Conservation (phyloP, 1,140 invertebrate species). For the Harlomillsia oculata region DNA sequence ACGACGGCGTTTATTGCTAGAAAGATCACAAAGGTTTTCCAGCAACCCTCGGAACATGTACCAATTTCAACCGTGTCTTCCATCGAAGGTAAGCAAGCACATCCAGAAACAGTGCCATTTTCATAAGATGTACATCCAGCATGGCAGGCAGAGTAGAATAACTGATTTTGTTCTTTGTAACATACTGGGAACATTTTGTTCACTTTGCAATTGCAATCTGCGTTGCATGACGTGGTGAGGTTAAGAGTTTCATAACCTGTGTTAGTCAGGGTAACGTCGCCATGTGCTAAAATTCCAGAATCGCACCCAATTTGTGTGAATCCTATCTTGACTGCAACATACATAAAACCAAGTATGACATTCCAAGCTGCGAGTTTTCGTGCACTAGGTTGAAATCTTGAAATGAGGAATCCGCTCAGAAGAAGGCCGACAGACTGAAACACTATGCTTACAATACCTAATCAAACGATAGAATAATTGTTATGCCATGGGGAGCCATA, state of each 20-base stretch:
- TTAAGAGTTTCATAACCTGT: not conserved
- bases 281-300: conserved; percentile 12
- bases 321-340: conserved; percentile 9
- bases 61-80: conserved; percentile 20
- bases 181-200: conserved; percentile 36
- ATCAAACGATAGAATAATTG: not conserved
- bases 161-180: conserved; percentile 25
- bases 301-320: conserved; percentile 34
- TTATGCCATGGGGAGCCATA: not conserved
- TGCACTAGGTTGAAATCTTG: conserved; percentile 58
- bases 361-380: conserved; percentile 62
- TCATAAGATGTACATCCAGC: conserved; percentile 34
- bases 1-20: conserved; percentile 19
- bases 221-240: conserved; percentile 19
- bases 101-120: conserved; percentile 21
- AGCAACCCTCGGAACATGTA: conserved; percentile 32
- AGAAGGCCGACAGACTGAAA: conserved; percentile 62
- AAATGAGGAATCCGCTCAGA: conserved; percentile 56
- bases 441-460: conserved; percentile 50
- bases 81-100: conserved; percentile 19
- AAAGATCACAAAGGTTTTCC: conserved; percentile 21
- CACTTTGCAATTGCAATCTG: conserved; percentile 25
- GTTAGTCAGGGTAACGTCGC: not conserved
- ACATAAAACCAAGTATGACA: conserved; percentile 54
- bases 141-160: conserved; percentile 38